phyloP scores from a whole-genome alignment of 2,113 vertebrate genomes.

The Acanthochromis polyacanthus region DNA sequence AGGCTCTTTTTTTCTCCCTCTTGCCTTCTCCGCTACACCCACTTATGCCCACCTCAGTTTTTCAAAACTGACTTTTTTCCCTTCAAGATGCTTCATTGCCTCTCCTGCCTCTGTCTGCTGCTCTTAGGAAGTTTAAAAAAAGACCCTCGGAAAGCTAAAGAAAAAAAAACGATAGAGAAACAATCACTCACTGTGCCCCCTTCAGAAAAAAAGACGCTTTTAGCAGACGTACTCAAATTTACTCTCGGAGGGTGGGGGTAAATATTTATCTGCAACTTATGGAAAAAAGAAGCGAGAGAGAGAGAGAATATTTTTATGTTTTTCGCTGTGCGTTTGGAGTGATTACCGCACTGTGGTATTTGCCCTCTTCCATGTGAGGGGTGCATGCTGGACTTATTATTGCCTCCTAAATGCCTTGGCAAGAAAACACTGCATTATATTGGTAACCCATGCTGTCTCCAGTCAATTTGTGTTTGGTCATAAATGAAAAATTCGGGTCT shows the following conservation, averaged over 20 bases:
- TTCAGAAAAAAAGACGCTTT: constrained; percentile 64
- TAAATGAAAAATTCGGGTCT: constrained; percentile 76
- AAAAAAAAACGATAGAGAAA: constrained; percentile 25
- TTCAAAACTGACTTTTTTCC: constrained; percentile 71
- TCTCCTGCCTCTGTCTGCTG: constrained; percentile 66
- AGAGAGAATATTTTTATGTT: constrained; percentile 67
- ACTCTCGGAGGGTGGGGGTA: constrained; percentile 64
- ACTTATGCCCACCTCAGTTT: constrained; percentile 77
- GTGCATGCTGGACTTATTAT: constrained; percentile 70
- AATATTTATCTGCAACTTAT: constrained; percentile 81
- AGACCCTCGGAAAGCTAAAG: constrained; percentile 33
- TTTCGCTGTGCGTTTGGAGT: constrained; percentile 61
- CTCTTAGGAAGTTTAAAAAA: constrained; percentile 65
- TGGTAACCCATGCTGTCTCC: constrained; percentile 72
- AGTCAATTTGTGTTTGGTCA: constrained; percentile 74
- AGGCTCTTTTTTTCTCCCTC: constrained; percentile 73
- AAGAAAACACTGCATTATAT: constrained; percentile 68
- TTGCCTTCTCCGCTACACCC: constrained; percentile 68
- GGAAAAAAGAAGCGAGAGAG: constrained; percentile 55
- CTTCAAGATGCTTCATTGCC: constrained; percentile 65
- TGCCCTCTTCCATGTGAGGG: constrained; percentile 57
- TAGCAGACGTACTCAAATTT: constrained; percentile 72
- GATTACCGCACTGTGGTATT: constrained; percentile 74
- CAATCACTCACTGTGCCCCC: constrained; percentile 58
- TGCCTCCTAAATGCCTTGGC: constrained; percentile 72